Percentiles rank a stretch among this genome's conserved stretches.
These are phyloP conservation scores for human (Homo sapiens) DNA, from an alignment of 2,113 vertebrate species.

Conservation along the genomic window GRCh38 chr5:165121001-165121500, in stretches of 20 bases:
- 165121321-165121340: conserved; percentile 78
- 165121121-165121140: background rate
- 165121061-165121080: background rate
- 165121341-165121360: conserved; percentile 77
- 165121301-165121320: conserved; percentile 73
- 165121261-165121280: conserved; percentile 73
- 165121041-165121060: background rate
- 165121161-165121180: conserved; percentile 52
- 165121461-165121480: conserved; percentile 19
- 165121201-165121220: conserved; percentile 71
- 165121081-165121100: conserved; percentile 19
- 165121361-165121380: conserved; percentile 68
- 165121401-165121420: conserved; percentile 52
- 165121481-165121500: conserved; percentile 21
- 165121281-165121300: conserved; percentile 74
- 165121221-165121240: conserved; percentile 74
- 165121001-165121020: background rate
- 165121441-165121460: background rate
- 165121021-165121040: background rate
- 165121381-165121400: background rate
- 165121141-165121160: conserved; percentile 59
- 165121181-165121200: conserved; percentile 69
- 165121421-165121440: conserved; percentile 5
- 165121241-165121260: conserved; percentile 67
- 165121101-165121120: background rate